Conservation (phyloP, 2,113 vertebrate species). For the Junco hyemalis region DNA sequence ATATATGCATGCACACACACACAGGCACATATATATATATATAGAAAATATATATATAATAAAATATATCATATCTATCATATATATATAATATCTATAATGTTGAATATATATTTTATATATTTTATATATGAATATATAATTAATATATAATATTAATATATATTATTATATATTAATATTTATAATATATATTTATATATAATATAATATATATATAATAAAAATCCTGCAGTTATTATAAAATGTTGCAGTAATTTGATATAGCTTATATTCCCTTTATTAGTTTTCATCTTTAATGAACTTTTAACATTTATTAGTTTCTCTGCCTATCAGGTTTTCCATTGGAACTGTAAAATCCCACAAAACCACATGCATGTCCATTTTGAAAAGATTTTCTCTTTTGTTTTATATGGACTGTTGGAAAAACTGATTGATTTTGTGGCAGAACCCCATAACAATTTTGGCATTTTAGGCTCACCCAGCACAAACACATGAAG, state of each 20-base stretch:
- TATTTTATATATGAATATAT: too few species aligned
- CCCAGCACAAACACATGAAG: neutral
- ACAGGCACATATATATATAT: neutral
- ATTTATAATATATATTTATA: neutral
- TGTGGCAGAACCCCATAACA: neutral
- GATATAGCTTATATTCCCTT: neutral
- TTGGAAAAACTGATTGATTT: neutral
- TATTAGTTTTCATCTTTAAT: neutral
- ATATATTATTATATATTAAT: too few species aligned
- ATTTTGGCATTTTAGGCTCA: neutral
- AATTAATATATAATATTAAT: too few species aligned
- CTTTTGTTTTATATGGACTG: neutral
- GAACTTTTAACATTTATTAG: neutral
- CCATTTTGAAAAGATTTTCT: neutral
- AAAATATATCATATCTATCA: too few species aligned
- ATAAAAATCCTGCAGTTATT: neutral
- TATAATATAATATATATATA: neutral
- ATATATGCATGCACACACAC: too few species aligned
- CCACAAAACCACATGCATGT: neutral
- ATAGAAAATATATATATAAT: too few species aligned
- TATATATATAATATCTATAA: too few species aligned
- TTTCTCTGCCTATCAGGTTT: neutral
- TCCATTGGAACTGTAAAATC: neutral
- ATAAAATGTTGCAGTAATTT: neutral
- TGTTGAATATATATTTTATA: too few species aligned